phyloP scores from a whole-genome alignment of 2,113 vertebrate genomes.

The Tapirus terrestris region DNA sequence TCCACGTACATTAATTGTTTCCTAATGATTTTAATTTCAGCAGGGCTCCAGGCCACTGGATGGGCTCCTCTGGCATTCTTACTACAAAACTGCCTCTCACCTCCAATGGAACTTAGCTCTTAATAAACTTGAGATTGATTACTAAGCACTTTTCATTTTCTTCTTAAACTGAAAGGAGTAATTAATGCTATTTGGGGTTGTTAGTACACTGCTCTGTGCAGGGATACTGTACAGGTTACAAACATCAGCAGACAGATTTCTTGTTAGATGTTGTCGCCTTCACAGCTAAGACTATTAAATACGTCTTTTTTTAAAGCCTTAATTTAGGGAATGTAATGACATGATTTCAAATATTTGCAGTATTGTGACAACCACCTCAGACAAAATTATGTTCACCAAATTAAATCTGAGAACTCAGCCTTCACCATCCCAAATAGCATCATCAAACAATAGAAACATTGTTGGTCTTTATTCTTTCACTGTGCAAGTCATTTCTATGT shows the following conservation, averaged over 20 bases:
- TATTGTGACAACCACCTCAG: conserved; percentile 6
- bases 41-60: rapidly evolving
- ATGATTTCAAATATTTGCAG: neutral
- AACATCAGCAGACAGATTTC: conserved; percentile 1
- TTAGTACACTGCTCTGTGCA: neutral
- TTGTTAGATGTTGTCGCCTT: neutral
- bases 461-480: neutral
- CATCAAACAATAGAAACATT: neutral
- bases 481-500: neutral
- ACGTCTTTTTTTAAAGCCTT: neutral
- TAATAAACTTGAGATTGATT: conserved; percentile 75
- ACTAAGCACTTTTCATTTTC: neutral
- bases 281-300: conserved; percentile 44
- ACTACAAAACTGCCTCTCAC: neutral
- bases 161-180: conserved; percentile 43
- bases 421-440: neutral
- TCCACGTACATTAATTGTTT: conserved; percentile 8
- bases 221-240: conserved; percentile 26
- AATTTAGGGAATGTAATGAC: neutral
- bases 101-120: conserved; percentile 18
- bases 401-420: conserved; percentile 20
- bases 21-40: conserved; percentile 62
- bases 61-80: neutral
- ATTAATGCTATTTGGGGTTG: conserved; percentile 31
- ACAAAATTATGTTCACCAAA: conserved; percentile 51